Evolutionary conservation across 1,140 invertebrate genomes (phyloP).

Genomic region (Anoplophora glabripennis): DNA sequence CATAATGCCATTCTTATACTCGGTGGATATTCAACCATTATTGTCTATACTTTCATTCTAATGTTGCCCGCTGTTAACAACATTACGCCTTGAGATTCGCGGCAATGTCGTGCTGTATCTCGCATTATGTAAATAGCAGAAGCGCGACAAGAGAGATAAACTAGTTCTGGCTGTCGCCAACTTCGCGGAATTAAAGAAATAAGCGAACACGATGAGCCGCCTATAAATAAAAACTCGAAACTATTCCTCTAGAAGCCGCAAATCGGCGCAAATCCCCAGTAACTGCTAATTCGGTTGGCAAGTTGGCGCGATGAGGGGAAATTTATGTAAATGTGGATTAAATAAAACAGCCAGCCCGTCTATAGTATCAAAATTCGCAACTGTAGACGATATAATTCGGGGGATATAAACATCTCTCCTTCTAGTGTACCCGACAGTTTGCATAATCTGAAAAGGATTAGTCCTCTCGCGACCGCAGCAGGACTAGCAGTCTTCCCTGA

Average conservation of each 20-base stretch:
- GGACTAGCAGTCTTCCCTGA: background rate
- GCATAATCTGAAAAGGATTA: conserved; percentile 29
- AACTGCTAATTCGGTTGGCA: conserved; percentile 27
- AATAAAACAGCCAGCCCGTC: conserved; percentile 31
- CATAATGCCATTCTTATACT: no score
- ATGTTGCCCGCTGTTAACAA: no score
- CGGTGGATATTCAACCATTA: no score
- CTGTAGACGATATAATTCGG: conserved; percentile 27
- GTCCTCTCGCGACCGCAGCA: conserved; percentile 10
- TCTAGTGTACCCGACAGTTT: conserved; percentile 16
- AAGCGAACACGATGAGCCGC: no score
- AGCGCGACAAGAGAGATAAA: no score
- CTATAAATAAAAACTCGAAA: no score
- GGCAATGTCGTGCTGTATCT: no score
- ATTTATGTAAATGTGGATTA: conserved; percentile 42
- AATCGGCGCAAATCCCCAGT: conserved; percentile 4
- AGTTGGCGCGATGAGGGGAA: conserved; percentile 30
- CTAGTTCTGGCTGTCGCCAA: no score
- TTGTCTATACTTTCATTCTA: no score
- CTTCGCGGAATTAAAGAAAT: no score
- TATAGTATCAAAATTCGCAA: conserved; percentile 27
- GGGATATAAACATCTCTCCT: conserved; percentile 34
- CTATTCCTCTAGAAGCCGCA: background rate
- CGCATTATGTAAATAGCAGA: no score
- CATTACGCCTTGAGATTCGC: no score